These are phyloP conservation scores for Hirundo rustica DNA, from an alignment of 2,797 vertebrate species.

Conservation along the genomic window DNA sequence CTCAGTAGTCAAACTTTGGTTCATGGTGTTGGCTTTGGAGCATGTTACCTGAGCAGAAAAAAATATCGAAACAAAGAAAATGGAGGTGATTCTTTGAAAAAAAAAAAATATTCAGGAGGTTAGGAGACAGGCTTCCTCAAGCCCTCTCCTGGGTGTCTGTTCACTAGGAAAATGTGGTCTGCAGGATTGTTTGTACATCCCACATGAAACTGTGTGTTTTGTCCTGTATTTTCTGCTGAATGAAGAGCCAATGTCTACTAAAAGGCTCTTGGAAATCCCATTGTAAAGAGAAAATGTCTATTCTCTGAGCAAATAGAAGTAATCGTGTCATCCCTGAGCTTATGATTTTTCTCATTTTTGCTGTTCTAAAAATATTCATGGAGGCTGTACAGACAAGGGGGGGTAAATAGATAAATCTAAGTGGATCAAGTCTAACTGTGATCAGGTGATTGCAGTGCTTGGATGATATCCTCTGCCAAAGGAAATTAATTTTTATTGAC, in stretches of 20 bases:
- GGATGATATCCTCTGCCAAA: neutral
- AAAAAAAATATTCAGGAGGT: neutral
- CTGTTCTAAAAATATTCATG: neutral
- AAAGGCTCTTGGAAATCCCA: slow-evolving; percentile 7
- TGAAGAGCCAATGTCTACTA: neutral
- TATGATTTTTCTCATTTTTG: neutral
- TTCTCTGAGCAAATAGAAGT: neutral
- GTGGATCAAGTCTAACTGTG: neutral
- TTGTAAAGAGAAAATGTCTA: neutral
- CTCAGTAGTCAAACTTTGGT: neutral
- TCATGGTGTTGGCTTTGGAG: neutral
- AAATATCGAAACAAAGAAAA: neutral
- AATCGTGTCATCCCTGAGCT: neutral
- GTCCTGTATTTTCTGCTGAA: neutral
- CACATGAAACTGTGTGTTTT: neutral
- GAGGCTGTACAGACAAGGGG: neutral
- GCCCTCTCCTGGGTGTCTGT: neutral
- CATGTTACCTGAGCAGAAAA: neutral
- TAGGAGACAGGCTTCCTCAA: neutral
- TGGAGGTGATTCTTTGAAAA: neutral
- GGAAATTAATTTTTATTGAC: neutral
- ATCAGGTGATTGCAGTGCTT: neutral
- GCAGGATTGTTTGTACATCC: neutral
- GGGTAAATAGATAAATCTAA: neutral
- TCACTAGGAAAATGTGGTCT: neutral